Evolutionary conservation across 2,888 invertebrate species (phyloP), one percentile per base, ranked within the genome.

Genomic region (Acrobeloides nanus): DNA sequence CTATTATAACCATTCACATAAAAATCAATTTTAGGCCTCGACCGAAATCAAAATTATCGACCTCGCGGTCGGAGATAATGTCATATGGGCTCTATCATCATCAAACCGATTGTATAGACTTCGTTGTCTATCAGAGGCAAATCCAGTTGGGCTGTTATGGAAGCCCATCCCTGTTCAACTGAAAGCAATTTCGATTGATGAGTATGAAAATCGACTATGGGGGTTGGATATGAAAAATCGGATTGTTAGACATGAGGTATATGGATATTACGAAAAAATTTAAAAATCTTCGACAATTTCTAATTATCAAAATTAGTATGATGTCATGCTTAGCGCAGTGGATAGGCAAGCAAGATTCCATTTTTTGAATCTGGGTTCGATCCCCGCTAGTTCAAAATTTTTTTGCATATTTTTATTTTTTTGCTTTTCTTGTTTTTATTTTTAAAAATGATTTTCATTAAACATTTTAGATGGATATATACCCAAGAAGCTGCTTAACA

Each of bases 21-120:
- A 32, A 48, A 12, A 12, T 18, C 18, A 46, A 44, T 39, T 48
- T 1, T 38, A 46, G 44, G 24, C 49, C 38, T 32, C 18, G 18
- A 29, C 48, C 24, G 55, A 59, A 21, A 31, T 61, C 10, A 24
- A 29, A 31, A 31, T 57, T 5, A 33, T 24, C 5, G 48, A 54
- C 15, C 15, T 59, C 10, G 59, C 57, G 6, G 53, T 60, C 8
- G 54, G 46, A n/a, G 57, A 57, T 15, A 60, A 49, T 32, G 59
- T 53, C n/a, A 58, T 57, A n/a, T 57, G 49, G 44, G 58, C 51
- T 7, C 31, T 57, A 17, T 47, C 46, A 12, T 32, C 31, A 17
- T 35, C 15, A 12, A 45, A 37, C n/a, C 34, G 39, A 17, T 26
- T 57, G 24, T 38, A 47, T 32, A 38, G 57, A 12, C 37, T 55